These are phyloP conservation scores for Enteromius paludinosus DNA, from an alignment of 2,797 vertebrate genomes.

Conservation along the genomic window DNA sequence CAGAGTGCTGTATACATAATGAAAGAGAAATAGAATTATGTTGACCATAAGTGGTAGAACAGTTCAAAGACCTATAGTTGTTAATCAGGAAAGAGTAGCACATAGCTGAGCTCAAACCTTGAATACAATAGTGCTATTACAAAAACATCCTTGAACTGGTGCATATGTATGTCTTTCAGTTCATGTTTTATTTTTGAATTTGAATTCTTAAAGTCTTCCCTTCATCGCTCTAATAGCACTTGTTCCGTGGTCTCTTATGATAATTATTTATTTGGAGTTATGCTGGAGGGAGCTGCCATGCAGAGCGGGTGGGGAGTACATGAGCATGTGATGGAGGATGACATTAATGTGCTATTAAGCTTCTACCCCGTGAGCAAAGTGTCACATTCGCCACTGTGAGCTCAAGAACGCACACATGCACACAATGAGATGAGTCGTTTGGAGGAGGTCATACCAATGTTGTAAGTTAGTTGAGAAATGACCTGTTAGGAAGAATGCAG, in stretches of 20 bases:
- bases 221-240: conserved; percentile 26
- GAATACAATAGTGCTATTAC: background rate
- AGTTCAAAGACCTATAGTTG: background rate
- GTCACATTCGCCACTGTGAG: conserved; percentile 52
- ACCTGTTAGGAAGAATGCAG: background rate
- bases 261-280: conserved; percentile 58
- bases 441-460: conserved; percentile 31
- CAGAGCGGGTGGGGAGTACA: conserved; percentile 56
- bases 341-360: conserved; percentile 69
- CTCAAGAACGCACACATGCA: conserved; percentile 44
- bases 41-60: background rate
- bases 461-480: conserved; percentile 21
- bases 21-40: background rate
- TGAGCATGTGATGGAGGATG: conserved; percentile 67
- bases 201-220: background rate
- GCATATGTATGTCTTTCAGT: background rate
- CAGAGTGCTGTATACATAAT: background rate
- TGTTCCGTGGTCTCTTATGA: conserved; percentile 47
- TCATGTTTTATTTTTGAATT: background rate
- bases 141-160: background rate
- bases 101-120: background rate
- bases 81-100: background rate
- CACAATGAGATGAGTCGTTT: conserved; percentile 47
- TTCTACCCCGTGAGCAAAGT: conserved; percentile 60
- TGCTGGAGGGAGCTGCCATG: conserved; percentile 48